A percentile compares a stretch with the other conserved stretches of the same genome.
phyloP scores from a whole-genome alignment of 1,140 invertebrate genomes.

The Lepidostoma basale region DNA sequence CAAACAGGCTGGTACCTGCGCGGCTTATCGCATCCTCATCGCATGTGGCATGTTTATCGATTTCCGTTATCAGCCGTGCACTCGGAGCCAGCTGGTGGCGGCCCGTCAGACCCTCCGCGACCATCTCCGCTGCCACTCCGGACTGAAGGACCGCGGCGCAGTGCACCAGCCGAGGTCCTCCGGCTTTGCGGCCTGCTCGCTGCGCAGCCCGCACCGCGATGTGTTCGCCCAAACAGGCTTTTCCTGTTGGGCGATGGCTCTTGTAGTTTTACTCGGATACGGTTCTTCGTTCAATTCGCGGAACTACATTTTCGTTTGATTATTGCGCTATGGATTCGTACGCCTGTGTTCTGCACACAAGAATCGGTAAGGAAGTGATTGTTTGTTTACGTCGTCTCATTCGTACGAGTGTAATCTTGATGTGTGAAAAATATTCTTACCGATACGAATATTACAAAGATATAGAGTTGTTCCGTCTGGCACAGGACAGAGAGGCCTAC shows the following conservation, averaged over 20 bases:
- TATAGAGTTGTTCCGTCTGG: too few relatives aligned
- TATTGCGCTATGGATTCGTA: constrained; percentile 18
- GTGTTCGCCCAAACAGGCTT: constrained; percentile 5
- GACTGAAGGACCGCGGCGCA: background rate
- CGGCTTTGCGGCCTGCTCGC: background rate
- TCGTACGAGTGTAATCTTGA: too few relatives aligned
- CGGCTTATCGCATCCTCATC: constrained; percentile 9
- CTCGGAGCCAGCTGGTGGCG: background rate
- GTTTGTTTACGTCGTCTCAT: too few relatives aligned
- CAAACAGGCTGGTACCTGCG: background rate
- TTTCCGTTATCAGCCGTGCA: constrained; percentile 17
- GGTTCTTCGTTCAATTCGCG: too few relatives aligned
- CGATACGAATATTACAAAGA: too few relatives aligned
- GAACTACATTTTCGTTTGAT: too few relatives aligned
- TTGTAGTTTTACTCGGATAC: background rate
- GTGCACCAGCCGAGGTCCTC: background rate
- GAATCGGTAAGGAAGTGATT: constrained; percentile 17
- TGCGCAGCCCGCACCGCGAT: background rate
- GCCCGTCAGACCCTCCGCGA: background rate
- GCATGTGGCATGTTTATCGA: background rate
- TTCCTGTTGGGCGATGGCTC: background rate
- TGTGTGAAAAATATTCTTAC: too few relatives aligned
- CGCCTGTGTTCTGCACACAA: background rate
- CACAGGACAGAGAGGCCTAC: too few relatives aligned
- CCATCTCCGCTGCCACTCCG: background rate